Evolutionary conservation across 2,888 invertebrate species (phyloP).

Genomic region (Brenthis daphne): DNA sequence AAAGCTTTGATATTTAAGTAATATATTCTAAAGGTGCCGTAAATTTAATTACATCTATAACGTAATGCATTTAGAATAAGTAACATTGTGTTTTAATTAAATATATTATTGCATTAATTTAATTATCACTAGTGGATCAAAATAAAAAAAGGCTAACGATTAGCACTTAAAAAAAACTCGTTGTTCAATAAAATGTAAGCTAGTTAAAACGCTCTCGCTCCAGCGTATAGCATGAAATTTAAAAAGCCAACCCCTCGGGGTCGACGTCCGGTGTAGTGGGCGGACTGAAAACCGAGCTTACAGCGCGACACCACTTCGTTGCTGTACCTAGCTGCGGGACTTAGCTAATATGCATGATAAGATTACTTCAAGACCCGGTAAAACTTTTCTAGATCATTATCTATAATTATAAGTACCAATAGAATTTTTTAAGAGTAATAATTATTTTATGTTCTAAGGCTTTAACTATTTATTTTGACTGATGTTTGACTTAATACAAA

Average conservation of each 20-base stretch:
- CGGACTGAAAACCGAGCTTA: slow-evolving; percentile 68
- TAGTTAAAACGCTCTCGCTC: slow-evolving; percentile 28
- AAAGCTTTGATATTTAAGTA: too few species aligned
- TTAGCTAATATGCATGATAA: slow-evolving; percentile 21
- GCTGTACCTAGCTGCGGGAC: slow-evolving; percentile 24
- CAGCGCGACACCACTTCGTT: slow-evolving; percentile 56
- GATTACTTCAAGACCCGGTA: slow-evolving; percentile 14
- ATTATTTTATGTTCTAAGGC: too few species aligned
- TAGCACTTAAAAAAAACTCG: neutral
- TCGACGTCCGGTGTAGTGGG: slow-evolving; percentile 72
- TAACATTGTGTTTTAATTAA: too few species aligned
- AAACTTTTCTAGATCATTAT: neutral
- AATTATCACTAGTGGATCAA: too few species aligned
- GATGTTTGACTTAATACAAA: too few species aligned
- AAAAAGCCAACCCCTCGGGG: slow-evolving; percentile 58
- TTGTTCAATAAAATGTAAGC: neutral
- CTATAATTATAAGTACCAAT: too few species aligned
- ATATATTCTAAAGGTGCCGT: too few species aligned
- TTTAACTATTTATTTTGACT: too few species aligned
- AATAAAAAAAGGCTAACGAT: neutral
- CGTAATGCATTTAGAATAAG: too few species aligned
- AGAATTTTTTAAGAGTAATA: too few species aligned
- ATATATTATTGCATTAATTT: too few species aligned
- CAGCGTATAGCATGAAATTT: slow-evolving; percentile 32
- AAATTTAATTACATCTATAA: too few species aligned